Evolutionary conservation across 1,140 invertebrate genomes (phyloP), one percentile per base, ranked within the genome.

Genomic region (Drosophila ananassae): DNA sequence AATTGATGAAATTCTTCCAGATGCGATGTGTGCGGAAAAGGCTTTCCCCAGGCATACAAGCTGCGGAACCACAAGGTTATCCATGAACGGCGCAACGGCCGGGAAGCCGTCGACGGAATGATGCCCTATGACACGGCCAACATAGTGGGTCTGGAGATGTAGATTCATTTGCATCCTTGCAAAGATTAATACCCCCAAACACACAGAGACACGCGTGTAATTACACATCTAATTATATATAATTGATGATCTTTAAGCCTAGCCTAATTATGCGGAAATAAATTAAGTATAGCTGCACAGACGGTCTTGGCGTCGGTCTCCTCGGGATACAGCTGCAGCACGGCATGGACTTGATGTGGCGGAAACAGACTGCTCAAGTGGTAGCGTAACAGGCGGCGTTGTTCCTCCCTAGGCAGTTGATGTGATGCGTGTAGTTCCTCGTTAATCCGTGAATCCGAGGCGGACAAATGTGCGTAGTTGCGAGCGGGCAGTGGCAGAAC

Each of bases 351-450:
- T 91, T 97, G 96, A 61, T 97, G 95, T 87, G 97, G 96, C 0
- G 97, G 97, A 91, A 98, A 98, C 37, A 98, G 95, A 37, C 95
- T 96, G 8, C 96, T 94, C 30, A 98, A 92, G 91, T 98, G 97
- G 92, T 96, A 98, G 83, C 97, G 97, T 62, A 98, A 92, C 64
- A 95, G 93, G 24, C 95, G 93, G 3, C 97, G 93, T 3, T 95
- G 94, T 61, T 97, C 96, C 32, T 95, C 94, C n/a, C 7, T 93
- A 73, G 28, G 93, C 47, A 83, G 58, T 44, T 73, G 71, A 93
- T 37, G 92, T 84, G 55, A 87, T 90, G 13, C 92, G 92, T 92
- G 93, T 2, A 92, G 67, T 3, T 92, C 92, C 13, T 94, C 92
- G 78, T 95, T 94, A 54, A 96, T 90, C 62, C 95, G 95, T 1